These are phyloP conservation scores for Alviniconcha strummeri DNA, from an alignment of 2,888 invertebrate species.

Conservation along the genomic window DNA sequence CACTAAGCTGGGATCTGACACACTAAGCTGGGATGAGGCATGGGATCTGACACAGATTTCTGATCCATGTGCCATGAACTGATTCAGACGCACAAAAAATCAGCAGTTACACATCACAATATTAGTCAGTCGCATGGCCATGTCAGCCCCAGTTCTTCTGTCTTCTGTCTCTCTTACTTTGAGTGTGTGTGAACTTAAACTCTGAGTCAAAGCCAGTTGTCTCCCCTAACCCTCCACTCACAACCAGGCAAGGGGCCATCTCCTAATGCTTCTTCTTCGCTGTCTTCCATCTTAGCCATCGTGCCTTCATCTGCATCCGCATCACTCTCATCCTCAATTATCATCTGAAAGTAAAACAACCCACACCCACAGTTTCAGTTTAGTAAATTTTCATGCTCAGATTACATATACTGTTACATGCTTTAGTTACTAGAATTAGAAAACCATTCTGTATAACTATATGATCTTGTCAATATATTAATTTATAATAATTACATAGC, in stretches of 20 bases:
- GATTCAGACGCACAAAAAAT: too few species aligned
- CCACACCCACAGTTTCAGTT: background rate
- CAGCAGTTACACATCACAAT: too few species aligned
- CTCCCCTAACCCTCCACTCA: too few species aligned
- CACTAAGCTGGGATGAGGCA: too few species aligned
- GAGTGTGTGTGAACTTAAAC: too few species aligned
- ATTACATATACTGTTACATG: background rate
- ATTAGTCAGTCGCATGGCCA: too few species aligned
- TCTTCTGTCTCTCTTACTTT: background rate
- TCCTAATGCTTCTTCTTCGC: background rate
- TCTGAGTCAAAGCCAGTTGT: background rate
- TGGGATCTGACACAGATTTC: too few species aligned
- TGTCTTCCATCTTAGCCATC: background rate
- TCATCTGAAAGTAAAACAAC: slow-evolving; percentile 37
- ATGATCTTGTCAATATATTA: background rate
- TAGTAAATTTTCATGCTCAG: background rate
- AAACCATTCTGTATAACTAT: background rate
- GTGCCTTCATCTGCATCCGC: background rate
- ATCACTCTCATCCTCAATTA: slow-evolving; percentile 43
- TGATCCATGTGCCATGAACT: too few species aligned
- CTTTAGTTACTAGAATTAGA: background rate
- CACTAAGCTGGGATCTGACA: too few species aligned
- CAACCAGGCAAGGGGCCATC: too few species aligned
- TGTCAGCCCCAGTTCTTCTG: background rate
- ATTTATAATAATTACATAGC: background rate